Evolutionary conservation across 2,888 invertebrate genomes (phyloP).

Genomic region (Sminthurinus aureus): DNA sequence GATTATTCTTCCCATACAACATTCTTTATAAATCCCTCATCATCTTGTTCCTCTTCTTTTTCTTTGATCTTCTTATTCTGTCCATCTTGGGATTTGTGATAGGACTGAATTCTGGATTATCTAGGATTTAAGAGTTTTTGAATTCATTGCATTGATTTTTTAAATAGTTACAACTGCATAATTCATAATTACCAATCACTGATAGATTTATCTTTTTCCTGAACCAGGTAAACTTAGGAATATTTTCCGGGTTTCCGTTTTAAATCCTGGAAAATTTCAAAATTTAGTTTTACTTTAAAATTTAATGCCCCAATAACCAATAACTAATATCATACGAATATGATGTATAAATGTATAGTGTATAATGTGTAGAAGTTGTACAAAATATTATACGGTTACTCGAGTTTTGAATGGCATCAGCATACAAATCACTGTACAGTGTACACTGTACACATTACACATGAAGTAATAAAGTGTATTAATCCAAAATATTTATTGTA

Average conservation of each 20-base stretch:
- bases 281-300: background rate
- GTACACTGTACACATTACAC: too few relatives aligned
- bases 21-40: background rate
- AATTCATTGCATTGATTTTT: background rate
- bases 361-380: background rate
- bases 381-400: constrained; percentile 32
- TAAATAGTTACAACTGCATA: too few relatives aligned
- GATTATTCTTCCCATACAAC: constrained; percentile 41
- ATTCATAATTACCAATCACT: too few relatives aligned
- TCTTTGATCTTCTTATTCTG: background rate
- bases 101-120: background rate
- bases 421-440: background rate
- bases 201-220: too few relatives aligned
- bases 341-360: background rate
- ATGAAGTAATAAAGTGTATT: constrained; percentile 6
- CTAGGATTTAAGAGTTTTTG: background rate
- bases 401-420: constrained; percentile 5
- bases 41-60: background rate
- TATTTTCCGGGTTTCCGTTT: too few relatives aligned
- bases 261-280: background rate
- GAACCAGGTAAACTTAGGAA: too few relatives aligned
- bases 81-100: background rate
- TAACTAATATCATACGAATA: background rate
- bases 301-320: background rate
- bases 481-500: background rate